Conservation (phyloP, 2,888 invertebrate genomes). For the Leucoptera coffeella region DNA sequence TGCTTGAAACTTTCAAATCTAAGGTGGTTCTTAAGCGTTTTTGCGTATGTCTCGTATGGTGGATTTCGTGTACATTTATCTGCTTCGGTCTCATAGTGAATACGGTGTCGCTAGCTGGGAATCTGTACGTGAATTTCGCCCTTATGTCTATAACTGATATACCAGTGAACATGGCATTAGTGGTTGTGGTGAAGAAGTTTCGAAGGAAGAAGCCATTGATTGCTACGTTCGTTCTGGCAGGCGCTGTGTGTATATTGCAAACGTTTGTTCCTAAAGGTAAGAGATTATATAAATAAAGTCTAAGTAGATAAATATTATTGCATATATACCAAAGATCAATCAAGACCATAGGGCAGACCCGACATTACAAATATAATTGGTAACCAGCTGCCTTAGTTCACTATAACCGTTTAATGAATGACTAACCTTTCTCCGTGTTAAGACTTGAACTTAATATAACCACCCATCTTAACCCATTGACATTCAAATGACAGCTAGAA, state of each 20-base stretch:
- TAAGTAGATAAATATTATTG: too few relatives aligned
- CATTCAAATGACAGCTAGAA: too few relatives aligned
- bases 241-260: not conserved
- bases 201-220: constrained; percentile 24
- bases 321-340: too few relatives aligned
- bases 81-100: constrained; percentile 73
- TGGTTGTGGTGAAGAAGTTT: constrained; percentile 43
- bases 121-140: constrained; percentile 71
- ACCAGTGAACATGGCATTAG: constrained; percentile 50
- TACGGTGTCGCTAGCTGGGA: constrained; percentile 65
- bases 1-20: constrained; percentile 13
- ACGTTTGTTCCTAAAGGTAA: not conserved
- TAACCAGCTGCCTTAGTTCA: too few relatives aligned
- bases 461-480: too few relatives aligned
- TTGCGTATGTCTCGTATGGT: constrained; percentile 17
- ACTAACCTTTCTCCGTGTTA: too few relatives aligned
- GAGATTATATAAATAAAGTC: too few relatives aligned
- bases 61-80: constrained; percentile 65
- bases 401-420: too few relatives aligned
- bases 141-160: constrained; percentile 49
- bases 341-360: too few relatives aligned
- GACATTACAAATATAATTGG: too few relatives aligned
- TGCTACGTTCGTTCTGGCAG: not conserved
- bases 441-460: too few relatives aligned
- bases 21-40: constrained; percentile 15